Evolutionary conservation across 2,797 vertebrate genomes (phyloP), one percentile per base, ranked within the genome.

Genomic region (Dallia pectoralis): DNA sequence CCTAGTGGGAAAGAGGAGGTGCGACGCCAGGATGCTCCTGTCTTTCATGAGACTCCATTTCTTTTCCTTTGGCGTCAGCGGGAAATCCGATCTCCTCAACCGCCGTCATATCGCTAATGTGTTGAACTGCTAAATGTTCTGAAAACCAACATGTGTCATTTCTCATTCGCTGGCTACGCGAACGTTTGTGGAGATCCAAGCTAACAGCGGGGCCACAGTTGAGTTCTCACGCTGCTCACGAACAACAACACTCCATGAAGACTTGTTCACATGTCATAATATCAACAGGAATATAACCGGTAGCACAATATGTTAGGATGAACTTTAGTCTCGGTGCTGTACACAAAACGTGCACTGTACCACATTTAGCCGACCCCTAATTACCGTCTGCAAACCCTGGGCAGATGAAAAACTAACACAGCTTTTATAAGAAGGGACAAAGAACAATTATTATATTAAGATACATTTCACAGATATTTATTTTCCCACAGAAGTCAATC

Each of bases 41-140:
- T 36, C 36, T 71, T 65, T 80, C 66, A 36, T 81, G 81, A 77
- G 83, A 81, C 82, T 81, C 74, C 30, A 69, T 89, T n/a, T n/a
- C n/a, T n/a, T 92, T 91, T 91, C 89, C 91, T 87, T 85, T 89
- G 77, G 86, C 83, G 89, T 92, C 91, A 93, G 90, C 89, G 66
- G 85, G 88, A 91, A 91, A 91, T 91, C 82, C 87, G 89, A 91
- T 80, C 86, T 81, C 73, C 65, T 63, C 76, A 78, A 76, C 85
- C 81, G 79, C 81, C 80, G 12, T 79, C 74, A 77, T 74, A 69
- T 79, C 66, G 69, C 16, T 32, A 78, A 85, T 81, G 81, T 74
- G 71, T 77, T 80, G 80, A 83, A 85, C 87, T 77, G 67, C 33
- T 87, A 82, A 88, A 87, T 84, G 80, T 81, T 87, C 63, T 59